A percentile compares a stretch with the other conserved stretches of the same genome.
Evolutionary conservation across 1,140 invertebrate species (phyloP).

Genomic region (Drosophila ambigua): DNA sequence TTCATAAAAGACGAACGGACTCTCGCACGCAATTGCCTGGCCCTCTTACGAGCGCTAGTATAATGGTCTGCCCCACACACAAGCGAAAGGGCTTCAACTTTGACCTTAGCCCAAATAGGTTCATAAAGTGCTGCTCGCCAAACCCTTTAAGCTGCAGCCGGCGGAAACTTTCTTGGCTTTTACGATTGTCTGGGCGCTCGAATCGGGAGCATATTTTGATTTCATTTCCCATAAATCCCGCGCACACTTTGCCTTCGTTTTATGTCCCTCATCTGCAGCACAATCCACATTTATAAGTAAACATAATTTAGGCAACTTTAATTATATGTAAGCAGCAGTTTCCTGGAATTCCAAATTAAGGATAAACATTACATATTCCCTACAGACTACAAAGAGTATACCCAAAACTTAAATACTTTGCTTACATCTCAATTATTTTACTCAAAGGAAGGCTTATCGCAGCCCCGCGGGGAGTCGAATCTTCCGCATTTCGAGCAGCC

Average conservation of each 20-base stretch:
- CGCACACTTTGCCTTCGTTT: too few relatives aligned
- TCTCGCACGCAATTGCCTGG: constrained; percentile 45
- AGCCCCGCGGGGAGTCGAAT: background rate
- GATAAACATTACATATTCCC: too few relatives aligned
- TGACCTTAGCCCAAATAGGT: constrained; percentile 74
- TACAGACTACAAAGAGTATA: constrained; percentile 1
- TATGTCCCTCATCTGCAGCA: too few relatives aligned
- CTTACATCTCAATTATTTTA: constrained; percentile 38
- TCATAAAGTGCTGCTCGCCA: constrained; percentile 27
- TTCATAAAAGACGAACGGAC: constrained; percentile 41
- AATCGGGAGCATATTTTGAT: constrained; percentile 40
- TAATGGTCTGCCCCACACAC: background rate
- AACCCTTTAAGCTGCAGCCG: constrained; percentile 45
- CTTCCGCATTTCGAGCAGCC: constrained; percentile 7
- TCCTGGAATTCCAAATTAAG: too few relatives aligned
- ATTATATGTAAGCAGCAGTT: too few relatives aligned
- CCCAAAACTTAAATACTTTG: constrained; percentile 26
- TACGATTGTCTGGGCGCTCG: constrained; percentile 36
- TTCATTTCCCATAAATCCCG: constrained; percentile 43
- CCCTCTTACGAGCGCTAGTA: constrained; percentile 45
- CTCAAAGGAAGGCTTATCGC: constrained; percentile 21
- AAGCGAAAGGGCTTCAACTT: constrained; percentile 69
- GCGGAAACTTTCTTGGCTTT: constrained; percentile 30
- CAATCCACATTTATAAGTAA: too few relatives aligned
- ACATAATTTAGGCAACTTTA: too few relatives aligned